phyloP scores from a whole-genome alignment of 2,888 invertebrate species.

The Ichneumoninae sp. region DNA sequence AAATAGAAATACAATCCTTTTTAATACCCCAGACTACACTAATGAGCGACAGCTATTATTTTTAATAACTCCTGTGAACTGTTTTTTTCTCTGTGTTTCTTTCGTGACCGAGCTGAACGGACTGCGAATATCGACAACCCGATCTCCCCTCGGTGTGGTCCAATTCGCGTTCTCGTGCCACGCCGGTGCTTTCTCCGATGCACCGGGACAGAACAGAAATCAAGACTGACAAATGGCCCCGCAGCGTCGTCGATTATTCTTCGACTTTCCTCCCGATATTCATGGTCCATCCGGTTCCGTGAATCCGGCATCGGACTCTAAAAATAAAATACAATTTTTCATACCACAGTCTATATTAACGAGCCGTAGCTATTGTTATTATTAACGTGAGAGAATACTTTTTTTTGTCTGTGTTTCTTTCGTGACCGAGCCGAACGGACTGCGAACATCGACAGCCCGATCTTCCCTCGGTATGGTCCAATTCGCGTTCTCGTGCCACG shows the following conservation, averaged over 20 bases:
- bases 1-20: too few relatives aligned
- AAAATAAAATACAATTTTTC: neutral
- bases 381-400: neutral
- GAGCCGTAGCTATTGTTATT: neutral
- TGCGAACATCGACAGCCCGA: slow-evolving; percentile 31
- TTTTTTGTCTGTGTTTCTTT: neutral
- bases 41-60: neutral
- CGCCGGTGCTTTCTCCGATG: too few relatives aligned
- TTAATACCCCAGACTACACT: neutral
- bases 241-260: too few relatives aligned
- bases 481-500: neutral
- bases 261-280: too few relatives aligned
- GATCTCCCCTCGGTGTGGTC: neutral
- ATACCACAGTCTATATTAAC: neutral
- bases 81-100: neutral
- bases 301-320: neutral
- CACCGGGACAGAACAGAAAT: too few relatives aligned
- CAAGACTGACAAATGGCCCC: too few relatives aligned
- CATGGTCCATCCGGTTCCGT: too few relatives aligned
- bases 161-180: neutral
- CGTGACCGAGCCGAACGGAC: neutral
- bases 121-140: slow-evolving; percentile 28
- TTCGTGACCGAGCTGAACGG: neutral
- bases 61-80: neutral
- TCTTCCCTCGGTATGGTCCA: neutral